Percentiles rank a stretch among this genome's conserved stretches.
Evolutionary conservation across 92 coral and sea anemone genomes (phyloP).

Genomic region (Galaxea fascicularis): DNA sequence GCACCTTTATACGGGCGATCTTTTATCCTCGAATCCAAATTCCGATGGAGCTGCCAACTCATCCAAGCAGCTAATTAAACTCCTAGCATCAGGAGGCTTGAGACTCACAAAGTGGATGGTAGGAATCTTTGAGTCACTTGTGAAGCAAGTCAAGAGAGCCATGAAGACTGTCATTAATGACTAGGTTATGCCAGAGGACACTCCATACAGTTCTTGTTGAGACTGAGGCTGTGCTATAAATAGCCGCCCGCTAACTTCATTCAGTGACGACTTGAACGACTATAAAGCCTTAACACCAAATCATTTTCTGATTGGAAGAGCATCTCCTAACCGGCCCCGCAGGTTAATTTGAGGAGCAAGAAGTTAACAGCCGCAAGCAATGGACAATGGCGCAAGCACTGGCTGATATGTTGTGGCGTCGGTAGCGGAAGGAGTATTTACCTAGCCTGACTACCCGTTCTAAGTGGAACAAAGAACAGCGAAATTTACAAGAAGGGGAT

Average conservation of each 20-base stretch:
- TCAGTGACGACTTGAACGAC: slow-evolving; percentile 55
- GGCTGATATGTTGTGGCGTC: no score
- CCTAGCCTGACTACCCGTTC: no score
- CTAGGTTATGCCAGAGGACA: slow-evolving; percentile 37
- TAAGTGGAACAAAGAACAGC: no score
- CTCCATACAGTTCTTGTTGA: slow-evolving; percentile 51
- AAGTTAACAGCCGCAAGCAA: no score
- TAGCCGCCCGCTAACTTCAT: slow-evolving; percentile 52
- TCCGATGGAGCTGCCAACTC: slow-evolving; percentile 32
- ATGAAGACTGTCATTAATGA: no score
- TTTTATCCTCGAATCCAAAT: slow-evolving; percentile 34
- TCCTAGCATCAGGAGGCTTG: slow-evolving; percentile 35
- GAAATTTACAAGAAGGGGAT: no score
- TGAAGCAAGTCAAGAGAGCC: slow-evolving; percentile 48
- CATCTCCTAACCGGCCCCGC: no score
- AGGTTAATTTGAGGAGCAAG: no score
- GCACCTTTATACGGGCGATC: slow-evolving; percentile 62
- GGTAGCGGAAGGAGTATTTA: no score
- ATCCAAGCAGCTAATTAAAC: slow-evolving; percentile 11
- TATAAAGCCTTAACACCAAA: slow-evolving; percentile 55
- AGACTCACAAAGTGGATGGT: slow-evolving; percentile 17
- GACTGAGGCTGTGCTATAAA: slow-evolving; percentile 55
- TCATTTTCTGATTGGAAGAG: no score
- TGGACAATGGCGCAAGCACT: no score
- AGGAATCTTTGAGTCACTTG: slow-evolving; percentile 25